Evolutionary conservation across 1,140 invertebrate species (phyloP).

Genomic region (Phortica variegata): DNA sequence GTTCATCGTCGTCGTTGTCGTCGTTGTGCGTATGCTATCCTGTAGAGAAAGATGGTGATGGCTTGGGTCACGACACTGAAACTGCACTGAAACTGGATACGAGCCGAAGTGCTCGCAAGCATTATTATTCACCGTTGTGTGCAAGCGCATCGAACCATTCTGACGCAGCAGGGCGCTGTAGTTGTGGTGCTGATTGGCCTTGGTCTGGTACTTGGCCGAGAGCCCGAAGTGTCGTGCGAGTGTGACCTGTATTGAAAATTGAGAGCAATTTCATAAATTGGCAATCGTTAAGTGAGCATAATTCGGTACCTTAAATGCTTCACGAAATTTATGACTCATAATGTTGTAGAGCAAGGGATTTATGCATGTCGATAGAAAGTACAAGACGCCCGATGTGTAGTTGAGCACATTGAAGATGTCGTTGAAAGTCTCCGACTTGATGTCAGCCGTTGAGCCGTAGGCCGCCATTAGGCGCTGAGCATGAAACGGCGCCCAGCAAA

Average conservation of each 20-base stretch:
- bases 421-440: conserved; percentile 52
- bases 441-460: conserved; percentile 60
- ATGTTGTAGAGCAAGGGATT: conserved; percentile 86
- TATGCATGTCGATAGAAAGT: conserved; percentile 73
- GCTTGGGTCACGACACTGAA: conserved; percentile 12
- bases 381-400: conserved; percentile 70
- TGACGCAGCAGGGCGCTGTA: conserved; percentile 22
- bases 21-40: conserved; percentile 52
- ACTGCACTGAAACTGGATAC: conserved; percentile 17
- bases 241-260: conserved; percentile 14
- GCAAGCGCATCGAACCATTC: conserved; percentile 20
- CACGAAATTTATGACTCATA: conserved; percentile 84
- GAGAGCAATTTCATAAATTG: background rate
- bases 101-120: conserved; percentile 16
- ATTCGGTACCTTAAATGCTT: conserved; percentile 78
- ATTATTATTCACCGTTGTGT: conserved; percentile 38
- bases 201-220: conserved; percentile 6
- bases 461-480: conserved; percentile 79
- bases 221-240: conserved; percentile 20
- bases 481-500: conserved; percentile 95
- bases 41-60: conserved; percentile 15
- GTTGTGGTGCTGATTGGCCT: conserved; percentile 13
- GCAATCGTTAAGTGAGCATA: background rate
- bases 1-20: conserved; percentile 41
- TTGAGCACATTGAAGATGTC: conserved; percentile 65